Evolutionary conservation across 1,140 invertebrate species (phyloP).

Genomic region (Trissolcus basalis): DNA sequence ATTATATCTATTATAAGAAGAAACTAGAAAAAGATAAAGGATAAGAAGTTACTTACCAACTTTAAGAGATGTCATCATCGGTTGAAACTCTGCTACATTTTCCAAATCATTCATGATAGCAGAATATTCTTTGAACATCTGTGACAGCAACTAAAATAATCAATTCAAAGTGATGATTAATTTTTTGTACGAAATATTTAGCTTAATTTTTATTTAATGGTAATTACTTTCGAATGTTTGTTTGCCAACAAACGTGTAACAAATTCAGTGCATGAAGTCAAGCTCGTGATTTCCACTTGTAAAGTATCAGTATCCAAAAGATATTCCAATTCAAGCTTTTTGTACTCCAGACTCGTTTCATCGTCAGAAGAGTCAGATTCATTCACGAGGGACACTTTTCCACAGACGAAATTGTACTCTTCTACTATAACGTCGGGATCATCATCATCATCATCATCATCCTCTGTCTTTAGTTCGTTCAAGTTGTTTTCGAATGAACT

Average conservation of each 20-base stretch:
- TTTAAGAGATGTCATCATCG: too few relatives aligned
- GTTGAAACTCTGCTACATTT: too few relatives aligned
- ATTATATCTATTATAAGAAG: too few relatives aligned
- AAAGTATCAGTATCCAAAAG: constrained; percentile 26
- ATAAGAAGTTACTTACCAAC: too few relatives aligned
- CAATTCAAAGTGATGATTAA: neutral
- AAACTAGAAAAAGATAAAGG: too few relatives aligned
- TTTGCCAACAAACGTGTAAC: constrained; percentile 12
- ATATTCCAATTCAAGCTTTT: constrained; percentile 28
- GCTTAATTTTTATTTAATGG: neutral
- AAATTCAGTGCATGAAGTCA: too few relatives aligned
- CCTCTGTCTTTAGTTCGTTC: too few relatives aligned
- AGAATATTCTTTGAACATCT: constrained; percentile 46
- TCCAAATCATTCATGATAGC: too few relatives aligned
- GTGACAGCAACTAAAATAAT: constrained; percentile 9
- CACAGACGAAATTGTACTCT: too few relatives aligned
- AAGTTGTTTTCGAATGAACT: neutral
- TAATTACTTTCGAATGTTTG: neutral
- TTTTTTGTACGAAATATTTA: neutral
- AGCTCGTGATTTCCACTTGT: constrained; percentile 49
- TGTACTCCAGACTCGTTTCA: constrained; percentile 1
- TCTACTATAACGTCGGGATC: too few relatives aligned
- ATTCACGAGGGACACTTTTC: too few relatives aligned
- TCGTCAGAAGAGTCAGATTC: too few relatives aligned
- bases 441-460: neutral